A percentile compares a stretch with the other conserved stretches of the same genome.
Evolutionary conservation across 2,113 vertebrate genomes (phyloP).

Genomic region (Equus quagga): DNA sequence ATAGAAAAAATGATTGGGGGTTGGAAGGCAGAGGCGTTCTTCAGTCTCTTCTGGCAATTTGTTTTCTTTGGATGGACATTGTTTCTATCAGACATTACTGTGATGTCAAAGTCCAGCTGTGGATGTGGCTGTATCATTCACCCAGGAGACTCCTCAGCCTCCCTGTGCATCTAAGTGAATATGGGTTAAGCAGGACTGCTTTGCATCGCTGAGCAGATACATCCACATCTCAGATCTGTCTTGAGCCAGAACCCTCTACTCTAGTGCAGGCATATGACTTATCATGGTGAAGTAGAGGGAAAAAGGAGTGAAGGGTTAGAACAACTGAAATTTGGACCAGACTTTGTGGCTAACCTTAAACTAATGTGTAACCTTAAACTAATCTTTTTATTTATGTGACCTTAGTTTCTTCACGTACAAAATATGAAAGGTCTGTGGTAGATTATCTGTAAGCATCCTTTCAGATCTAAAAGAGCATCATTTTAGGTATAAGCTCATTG

Average conservation of each 20-base stretch:
- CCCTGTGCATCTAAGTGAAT: background rate
- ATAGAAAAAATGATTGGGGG: background rate
- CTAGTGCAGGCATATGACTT: background rate
- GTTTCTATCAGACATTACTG: background rate
- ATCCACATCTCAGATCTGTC: background rate
- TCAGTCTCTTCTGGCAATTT: background rate
- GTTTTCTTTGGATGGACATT: background rate
- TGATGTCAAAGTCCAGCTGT: background rate
- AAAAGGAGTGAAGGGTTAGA: background rate
- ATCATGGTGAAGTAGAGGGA: background rate
- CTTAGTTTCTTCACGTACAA: slow-evolving; percentile 16
- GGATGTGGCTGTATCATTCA: background rate
- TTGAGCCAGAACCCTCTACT: background rate
- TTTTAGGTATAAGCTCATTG: background rate
- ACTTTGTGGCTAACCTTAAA: background rate
- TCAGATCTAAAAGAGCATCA: background rate
- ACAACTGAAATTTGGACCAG: background rate
- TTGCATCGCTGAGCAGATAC: background rate
- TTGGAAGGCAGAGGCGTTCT: background rate
- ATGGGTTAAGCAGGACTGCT: background rate
- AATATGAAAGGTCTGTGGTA: background rate
- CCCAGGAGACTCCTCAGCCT: background rate
- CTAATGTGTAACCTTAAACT: background rate
- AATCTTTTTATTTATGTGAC: background rate
- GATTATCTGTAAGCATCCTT: background rate